Conservation (phyloP, 92 coral and sea anemone genomes). For the Porites lobata region DNA sequence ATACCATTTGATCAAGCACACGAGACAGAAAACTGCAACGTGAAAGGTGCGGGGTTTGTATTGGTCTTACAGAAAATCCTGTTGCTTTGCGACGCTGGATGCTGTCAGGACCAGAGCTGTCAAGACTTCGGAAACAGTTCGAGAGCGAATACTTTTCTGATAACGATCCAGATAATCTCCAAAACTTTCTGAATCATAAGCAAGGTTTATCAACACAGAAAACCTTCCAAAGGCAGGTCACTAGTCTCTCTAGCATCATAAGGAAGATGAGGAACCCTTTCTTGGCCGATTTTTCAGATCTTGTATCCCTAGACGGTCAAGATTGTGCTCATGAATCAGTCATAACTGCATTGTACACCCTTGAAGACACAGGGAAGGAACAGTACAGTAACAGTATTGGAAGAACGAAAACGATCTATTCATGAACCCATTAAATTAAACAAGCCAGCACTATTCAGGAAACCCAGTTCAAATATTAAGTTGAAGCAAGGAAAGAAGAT, state of each 20-base stretch:
- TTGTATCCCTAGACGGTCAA: constrained; percentile 49
- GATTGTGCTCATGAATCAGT: constrained; percentile 45
- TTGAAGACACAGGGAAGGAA: constrained; percentile 11
- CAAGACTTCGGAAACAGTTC: constrained; percentile 6
- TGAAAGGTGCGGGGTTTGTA: constrained; percentile 54
- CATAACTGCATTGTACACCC: constrained; percentile 10
- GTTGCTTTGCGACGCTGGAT: constrained; percentile 46
- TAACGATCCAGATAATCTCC: too few relatives aligned
- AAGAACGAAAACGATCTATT: neutral
- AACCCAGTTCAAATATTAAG: too few relatives aligned
- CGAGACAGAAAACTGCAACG: constrained; percentile 50
- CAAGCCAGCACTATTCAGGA: too few relatives aligned
- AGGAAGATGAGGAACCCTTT: constrained; percentile 55
- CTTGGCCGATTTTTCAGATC: constrained; percentile 53
- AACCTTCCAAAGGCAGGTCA: constrained; percentile 40
- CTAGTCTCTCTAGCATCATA: constrained; percentile 37
- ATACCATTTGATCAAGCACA: constrained; percentile 50
- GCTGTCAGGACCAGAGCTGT: constrained; percentile 30
- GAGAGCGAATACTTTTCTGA: neutral
- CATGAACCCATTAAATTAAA: neutral
- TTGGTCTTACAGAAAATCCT: constrained; percentile 64
- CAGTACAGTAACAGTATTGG: neutral
- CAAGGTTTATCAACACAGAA: constrained; percentile 51
- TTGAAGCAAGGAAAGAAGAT: too few relatives aligned
- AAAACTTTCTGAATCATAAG: neutral